A percentile compares a stretch with the other conserved stretches of the same genome.
Evolutionary conservation across 2,888 invertebrate species (phyloP).

Genomic region (Callyntrura sp.): DNA sequence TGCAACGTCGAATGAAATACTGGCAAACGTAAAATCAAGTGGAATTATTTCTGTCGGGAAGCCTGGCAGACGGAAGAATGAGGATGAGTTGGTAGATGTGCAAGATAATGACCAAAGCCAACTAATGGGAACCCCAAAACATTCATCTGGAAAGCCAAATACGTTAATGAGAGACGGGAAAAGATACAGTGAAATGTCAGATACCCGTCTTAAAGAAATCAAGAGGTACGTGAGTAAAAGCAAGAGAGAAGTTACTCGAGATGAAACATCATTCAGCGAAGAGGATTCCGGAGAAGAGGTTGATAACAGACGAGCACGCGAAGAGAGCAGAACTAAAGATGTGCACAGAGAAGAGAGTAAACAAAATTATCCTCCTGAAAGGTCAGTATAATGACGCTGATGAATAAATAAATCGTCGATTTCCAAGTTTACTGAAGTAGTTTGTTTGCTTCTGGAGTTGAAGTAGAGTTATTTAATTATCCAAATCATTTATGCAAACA

Average conservation of each 20-base stretch:
- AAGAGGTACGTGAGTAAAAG: constrained; percentile 48
- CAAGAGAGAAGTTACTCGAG: constrained; percentile 44
- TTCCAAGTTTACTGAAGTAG: not conserved
- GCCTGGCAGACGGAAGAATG: constrained; percentile 16
- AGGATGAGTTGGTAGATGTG: constrained; percentile 7
- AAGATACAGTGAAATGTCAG: constrained; percentile 40
- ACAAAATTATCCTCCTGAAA: constrained; percentile 42
- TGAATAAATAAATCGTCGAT: constrained; percentile 2
- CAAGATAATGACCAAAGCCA: constrained; percentile 20
- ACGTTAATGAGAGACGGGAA: constrained; percentile 5
- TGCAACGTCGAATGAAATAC: constrained; percentile 45
- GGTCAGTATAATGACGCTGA: constrained; percentile 19
- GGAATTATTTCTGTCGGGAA: constrained; percentile 20
- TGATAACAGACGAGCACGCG: not conserved
- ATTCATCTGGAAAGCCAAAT: constrained; percentile 29
- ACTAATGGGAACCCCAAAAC: constrained; percentile 6
- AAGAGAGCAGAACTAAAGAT: constrained; percentile 21
- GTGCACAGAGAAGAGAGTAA: not conserved
- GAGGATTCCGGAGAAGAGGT: constrained; percentile 46
- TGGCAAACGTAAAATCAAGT: constrained; percentile 32
- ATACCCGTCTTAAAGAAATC: constrained; percentile 56
- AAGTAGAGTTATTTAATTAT: not conserved
- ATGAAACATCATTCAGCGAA: constrained; percentile 50
- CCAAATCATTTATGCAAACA: constrained; percentile 21
- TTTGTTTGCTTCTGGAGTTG: not conserved